phyloP scores from a whole-genome alignment of 2,113 vertebrate species.

The Oncorhynchus kisutch region DNA sequence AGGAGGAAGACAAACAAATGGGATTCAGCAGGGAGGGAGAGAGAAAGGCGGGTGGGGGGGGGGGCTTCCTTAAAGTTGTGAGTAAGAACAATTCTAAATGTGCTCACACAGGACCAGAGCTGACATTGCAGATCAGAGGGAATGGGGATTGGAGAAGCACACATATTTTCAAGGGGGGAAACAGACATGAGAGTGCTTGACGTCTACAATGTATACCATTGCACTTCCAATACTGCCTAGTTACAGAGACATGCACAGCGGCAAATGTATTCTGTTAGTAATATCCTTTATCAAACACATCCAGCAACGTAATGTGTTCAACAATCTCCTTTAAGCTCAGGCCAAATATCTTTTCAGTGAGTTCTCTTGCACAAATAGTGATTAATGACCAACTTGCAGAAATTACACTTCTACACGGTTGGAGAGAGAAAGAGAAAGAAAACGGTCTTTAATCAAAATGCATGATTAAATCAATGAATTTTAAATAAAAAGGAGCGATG shows the following conservation, averaged over 20 bases:
- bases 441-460: not conserved
- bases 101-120: no score
- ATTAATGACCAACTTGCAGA: not conserved
- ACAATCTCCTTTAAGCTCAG: constrained; percentile 1
- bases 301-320: not conserved
- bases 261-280: not conserved
- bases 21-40: not conserved
- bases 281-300: not conserved
- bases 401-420: not conserved
- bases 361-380: not conserved
- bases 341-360: constrained; percentile 2
- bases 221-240: not conserved
- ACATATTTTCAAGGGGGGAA: not conserved
- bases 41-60: not conserved
- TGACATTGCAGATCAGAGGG: no score
- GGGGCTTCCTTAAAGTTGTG: not conserved
- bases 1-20: not conserved
- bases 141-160: not conserved
- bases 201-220: not conserved
- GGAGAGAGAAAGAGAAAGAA: not conserved
- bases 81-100: not conserved
- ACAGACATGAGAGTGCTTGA: not conserved
- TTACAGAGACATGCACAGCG: not conserved
- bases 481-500: constrained; percentile 7
- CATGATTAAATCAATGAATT: constrained; percentile 9